Percentiles rank a stretch among this genome's conserved stretches.
phyloP scores from a whole-genome alignment of 1,140 invertebrate genomes.

The Theocolax elegans region DNA sequence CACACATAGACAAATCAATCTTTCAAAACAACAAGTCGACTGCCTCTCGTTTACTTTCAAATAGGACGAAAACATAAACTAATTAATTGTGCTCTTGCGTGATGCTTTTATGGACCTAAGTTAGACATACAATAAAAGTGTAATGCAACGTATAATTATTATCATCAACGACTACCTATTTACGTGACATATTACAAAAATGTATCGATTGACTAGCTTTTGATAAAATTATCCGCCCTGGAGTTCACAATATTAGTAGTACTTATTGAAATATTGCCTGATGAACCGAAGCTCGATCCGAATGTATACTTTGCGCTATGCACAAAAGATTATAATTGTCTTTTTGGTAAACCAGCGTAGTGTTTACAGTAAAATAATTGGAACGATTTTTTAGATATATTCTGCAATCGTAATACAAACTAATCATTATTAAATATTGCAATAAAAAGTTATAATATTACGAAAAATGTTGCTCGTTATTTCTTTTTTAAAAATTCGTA shows the following conservation, averaged over 20 bases:
- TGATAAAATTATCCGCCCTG: constrained; percentile 41
- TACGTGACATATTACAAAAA: constrained; percentile 42
- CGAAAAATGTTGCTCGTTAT: too few relatives aligned
- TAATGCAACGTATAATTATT: constrained; percentile 40
- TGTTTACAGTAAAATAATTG: constrained; percentile 19
- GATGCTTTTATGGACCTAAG: constrained; percentile 34
- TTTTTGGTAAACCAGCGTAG: too few relatives aligned
- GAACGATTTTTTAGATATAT: constrained; percentile 2
- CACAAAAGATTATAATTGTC: too few relatives aligned
- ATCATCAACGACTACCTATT: constrained; percentile 33
- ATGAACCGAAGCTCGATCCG: constrained; percentile 20
- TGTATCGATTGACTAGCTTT: constrained; percentile 51
- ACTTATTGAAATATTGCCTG: constrained; percentile 31
- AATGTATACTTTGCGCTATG: too few relatives aligned
- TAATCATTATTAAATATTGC: too few relatives aligned
- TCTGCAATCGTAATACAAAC: too few relatives aligned
- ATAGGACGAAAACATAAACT: constrained; percentile 9
- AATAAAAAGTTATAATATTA: too few relatives aligned
- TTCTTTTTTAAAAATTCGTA: too few relatives aligned
- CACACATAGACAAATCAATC: constrained; percentile 30
- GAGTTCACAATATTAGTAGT: constrained; percentile 27
- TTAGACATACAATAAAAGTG: constrained; percentile 37
- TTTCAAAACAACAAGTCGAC: constrained; percentile 31
- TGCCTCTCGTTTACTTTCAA: constrained; percentile 17
- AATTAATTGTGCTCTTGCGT: constrained; percentile 13